Evolutionary conservation across 2,797 vertebrate genomes (phyloP), one percentile per base, ranked within the genome.

Genomic region (Enteromius paludinosus): DNA sequence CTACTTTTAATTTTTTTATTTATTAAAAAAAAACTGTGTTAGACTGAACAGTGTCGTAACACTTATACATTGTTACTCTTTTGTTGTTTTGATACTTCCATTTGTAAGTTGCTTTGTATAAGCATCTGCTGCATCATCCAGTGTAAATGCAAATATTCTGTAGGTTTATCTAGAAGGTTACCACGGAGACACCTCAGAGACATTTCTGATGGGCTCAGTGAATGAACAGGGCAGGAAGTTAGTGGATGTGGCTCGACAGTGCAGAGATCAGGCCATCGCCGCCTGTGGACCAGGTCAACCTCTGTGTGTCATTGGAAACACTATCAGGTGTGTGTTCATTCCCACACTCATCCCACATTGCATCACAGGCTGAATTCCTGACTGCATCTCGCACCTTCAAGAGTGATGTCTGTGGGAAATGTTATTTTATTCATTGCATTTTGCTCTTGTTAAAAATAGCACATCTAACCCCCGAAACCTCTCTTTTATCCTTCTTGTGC

Each of bases 161-260:
- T 90, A 99, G 98, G 97, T 99, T 72, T 99, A 97, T 94, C 94
- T 96, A 89, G 96, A 97, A 49, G 97, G 98, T 95, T 99, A 97
- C 95, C 98, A 99, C 62, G 98, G 98, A 79, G 98, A 99, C 90
- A 99, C 98, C 65, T 99, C 98, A 30, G 98, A 99, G 93, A 99
- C 98, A 9, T 97, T 98, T 94, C 89, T 98, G 91, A 94, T 99
- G 88, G 98, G 98, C 85, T 93, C 91, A 84, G 98, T 99, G 89
- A 96, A 99, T 89, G 94, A 97, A 87, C 88, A 85, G 84, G 98
- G 97, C 82, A 92, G 89, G 92, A 96, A 93, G 92, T 92, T 99
- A 93, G 98, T 99, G 82, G 96, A 96, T 90, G 95, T 96, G 47
- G 97, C 98, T 84, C 95, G 93, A 89, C 94, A 93, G 89, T 99